Base-by-base conservation (phyloP, 1,140 invertebrate genomes). In the Drosophila jambulina region DNA sequence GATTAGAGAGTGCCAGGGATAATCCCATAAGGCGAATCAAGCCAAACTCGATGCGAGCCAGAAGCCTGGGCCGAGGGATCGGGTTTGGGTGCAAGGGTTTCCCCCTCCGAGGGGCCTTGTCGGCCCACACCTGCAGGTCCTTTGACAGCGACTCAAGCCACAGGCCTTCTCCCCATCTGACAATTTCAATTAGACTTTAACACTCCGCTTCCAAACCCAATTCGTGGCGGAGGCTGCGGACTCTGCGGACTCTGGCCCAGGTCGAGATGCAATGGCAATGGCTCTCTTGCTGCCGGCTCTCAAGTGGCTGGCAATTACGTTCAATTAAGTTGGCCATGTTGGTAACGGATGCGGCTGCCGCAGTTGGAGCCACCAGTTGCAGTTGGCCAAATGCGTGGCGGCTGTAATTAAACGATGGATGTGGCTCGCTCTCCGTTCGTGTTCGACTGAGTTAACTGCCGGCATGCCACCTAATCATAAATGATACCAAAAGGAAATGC, bases 401-500 rank as follows among this genome's bases (percentile, higher is more conserved):
- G 74, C 78, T 75, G 84, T 77, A 87, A 87, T 87, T 87, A 88
- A 87, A 88, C 81, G 83, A 83, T 83, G 83, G 68, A 67, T 63
- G 46, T 54, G 34, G 68, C 38, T 67, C 36, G 64, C 64, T 42
- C 32, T 58, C 51, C 54, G 38, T 51, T 68, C 48, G 51, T 51
- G 57, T 51, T 51, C 49, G 49, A 51, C 79, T 57, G 51, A 71
- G 79, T 63, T 86, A 85, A 84, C 82, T 86, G 82, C 84, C 85
- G 83, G 80, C 83, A 88, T 87, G 84, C 84, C 84, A 87, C 85
- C 84, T 87, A 87, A 87, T 87, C 84, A 87, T 87, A 87, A 87
- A 88, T 87, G 84, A 87, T 87, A 87, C 85, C 85, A 87, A 87
- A 84, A 87, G 84, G 84, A 87, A 87, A 87, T 87, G 83, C 84